Evolutionary conservation across 1,140 invertebrate genomes (phyloP), one percentile per base, ranked within the genome.

Genomic region (Heliconius congener): DNA sequence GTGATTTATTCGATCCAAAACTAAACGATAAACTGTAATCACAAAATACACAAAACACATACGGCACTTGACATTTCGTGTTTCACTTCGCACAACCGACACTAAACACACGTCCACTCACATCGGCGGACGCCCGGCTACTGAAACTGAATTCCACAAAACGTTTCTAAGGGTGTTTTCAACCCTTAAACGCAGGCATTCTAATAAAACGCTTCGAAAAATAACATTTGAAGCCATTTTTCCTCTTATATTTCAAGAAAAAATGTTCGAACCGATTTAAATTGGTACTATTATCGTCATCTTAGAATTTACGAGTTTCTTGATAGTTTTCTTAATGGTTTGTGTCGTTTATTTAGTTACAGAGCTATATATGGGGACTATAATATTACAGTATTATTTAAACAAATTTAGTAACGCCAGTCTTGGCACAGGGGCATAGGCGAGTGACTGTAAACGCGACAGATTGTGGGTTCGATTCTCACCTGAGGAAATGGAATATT

Each of bases 71-170:
- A 80, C 83, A 84, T 84, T 77, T 84, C 83, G 83, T 83, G 77
- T 76, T 78, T 80, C 86, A 90, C 88, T 66, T 85, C 83, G 86
- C 85, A 85, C 76, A 39, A 74, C 66, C 82, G 57, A 79, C 86
- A 87, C 85, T 78, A 73, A 78, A 3, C 60, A 84, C 81, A 89
- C 90, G 85, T 89, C 88, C 84, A 66, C 42, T 46, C 74, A 66
- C 87, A 50, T 76, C 88, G 88, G 87, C 89, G 73, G 76, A 87
- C 84, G 86, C 86, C 89, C 89, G 85, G 87, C 87, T 79, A 92
- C 91, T 93, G 87, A 85, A 84, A 75, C 79, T 85, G 81, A 82
- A 83, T 73, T 78, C 70, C 57, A 73, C 57, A 77, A 60, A 81
- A 77, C 79, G 79, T 81, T 80, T 78, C 37, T 37, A 75, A 55